These are phyloP conservation scores for Actinia equina DNA, from an alignment of 64 coral and sea anemone genomes.

Conservation along the genomic window DNA sequence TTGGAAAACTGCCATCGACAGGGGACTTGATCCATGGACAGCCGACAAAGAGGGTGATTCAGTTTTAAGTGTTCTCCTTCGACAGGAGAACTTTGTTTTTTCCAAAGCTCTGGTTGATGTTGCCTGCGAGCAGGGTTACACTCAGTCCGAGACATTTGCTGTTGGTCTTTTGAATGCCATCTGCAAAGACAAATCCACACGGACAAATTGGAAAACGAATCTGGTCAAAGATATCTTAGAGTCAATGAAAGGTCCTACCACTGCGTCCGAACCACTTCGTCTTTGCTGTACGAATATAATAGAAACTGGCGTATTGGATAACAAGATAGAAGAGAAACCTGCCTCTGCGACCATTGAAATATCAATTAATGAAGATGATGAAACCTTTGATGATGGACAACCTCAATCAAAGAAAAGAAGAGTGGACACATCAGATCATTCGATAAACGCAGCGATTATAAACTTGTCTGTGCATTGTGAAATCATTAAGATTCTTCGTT, in stretches of 20 bases:
- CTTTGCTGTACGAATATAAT: neutral
- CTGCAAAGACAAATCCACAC: neutral
- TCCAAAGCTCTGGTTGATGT: no score
- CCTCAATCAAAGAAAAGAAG: no score
- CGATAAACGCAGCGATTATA: neutral
- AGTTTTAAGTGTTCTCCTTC: no score
- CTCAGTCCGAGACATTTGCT: neutral
- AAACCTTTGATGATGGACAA: no score
- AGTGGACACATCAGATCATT: no score
- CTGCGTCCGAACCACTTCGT: neutral
- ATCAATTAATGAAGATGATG: neutral
- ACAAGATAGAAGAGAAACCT: no score
- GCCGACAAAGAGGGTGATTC: neutral
- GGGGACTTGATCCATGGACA: constrained; percentile 8
- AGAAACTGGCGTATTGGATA: neutral
- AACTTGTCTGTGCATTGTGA: neutral
- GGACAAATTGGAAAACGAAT: neutral
- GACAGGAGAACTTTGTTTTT: no score
- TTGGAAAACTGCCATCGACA: neutral
- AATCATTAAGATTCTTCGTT: neutral
- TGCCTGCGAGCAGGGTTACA: neutral
- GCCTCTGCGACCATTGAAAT: no score
- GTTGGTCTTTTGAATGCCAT: neutral
- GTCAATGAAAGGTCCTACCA: neutral
- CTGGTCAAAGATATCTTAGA: neutral